phyloP scores from a whole-genome alignment of 2,888 invertebrate species.

The Plebejus anna region DNA sequence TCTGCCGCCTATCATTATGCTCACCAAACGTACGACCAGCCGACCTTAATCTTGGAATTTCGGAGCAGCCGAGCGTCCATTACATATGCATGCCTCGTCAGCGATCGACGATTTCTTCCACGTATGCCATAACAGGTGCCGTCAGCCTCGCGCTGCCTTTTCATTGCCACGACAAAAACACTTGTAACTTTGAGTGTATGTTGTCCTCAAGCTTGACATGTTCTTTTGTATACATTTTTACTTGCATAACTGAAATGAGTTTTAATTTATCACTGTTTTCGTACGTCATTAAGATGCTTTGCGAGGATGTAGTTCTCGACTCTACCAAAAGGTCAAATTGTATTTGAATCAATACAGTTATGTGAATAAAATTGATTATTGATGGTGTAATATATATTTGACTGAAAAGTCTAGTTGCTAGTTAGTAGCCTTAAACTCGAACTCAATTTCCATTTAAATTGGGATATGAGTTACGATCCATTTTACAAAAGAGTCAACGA shows the following conservation, averaged over 20 bases:
- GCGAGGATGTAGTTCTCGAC: not conserved
- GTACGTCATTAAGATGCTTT: not conserved
- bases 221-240: not conserved
- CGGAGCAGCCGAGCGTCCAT: slow-evolving; percentile 32
- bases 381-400: not conserved
- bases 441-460: no score
- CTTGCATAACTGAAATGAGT: not conserved
- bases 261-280: not conserved
- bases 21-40: slow-evolving; percentile 47
- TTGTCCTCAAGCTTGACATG: not conserved
- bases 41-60: slow-evolving; percentile 41
- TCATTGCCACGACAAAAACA: slow-evolving; percentile 23
- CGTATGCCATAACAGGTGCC: slow-evolving; percentile 10
- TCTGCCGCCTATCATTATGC: slow-evolving; percentile 67
- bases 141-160: slow-evolving; percentile 5
- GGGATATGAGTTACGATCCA: no score
- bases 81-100: slow-evolving; percentile 30
- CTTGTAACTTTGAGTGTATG: slow-evolving; percentile 9
- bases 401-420: not conserved
- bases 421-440: not conserved
- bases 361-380: no score
- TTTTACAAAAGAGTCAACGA: not conserved
- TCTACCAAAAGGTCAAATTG: not conserved
- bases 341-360: not conserved
- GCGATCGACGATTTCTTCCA: slow-evolving; percentile 6